phyloP scores from a whole-genome alignment of 2,113 vertebrate species.

The Tetrax tetrax region DNA sequence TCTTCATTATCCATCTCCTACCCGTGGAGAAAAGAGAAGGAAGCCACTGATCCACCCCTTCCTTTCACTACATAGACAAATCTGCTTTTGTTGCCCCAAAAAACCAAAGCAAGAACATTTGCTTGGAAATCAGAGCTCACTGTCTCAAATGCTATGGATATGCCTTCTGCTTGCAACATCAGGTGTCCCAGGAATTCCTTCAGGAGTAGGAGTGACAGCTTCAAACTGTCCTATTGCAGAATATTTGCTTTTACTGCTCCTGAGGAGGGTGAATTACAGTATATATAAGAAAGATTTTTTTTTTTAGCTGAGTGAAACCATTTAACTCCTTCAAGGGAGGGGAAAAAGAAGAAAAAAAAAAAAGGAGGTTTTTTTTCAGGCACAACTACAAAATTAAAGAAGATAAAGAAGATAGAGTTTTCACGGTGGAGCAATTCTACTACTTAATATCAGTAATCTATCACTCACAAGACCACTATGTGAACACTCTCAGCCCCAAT shows the following conservation, averaged over 20 bases:
- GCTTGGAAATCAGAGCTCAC: not conserved
- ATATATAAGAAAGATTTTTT: not conserved
- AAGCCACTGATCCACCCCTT: not conserved
- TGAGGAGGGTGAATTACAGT: not conserved
- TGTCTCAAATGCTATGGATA: not conserved
- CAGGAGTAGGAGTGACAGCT: not conserved
- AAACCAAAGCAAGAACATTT: not conserved
- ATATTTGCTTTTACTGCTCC: not conserved
- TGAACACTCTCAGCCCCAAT: not conserved
- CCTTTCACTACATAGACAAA: not conserved
- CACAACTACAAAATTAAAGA: not conserved
- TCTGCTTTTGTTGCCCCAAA: not conserved
- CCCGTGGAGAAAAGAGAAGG: not conserved
- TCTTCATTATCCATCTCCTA: not conserved
- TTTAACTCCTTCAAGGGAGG: not conserved
- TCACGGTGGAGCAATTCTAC: not conserved
- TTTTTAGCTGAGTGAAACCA: not conserved
- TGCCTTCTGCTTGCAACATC: not conserved
- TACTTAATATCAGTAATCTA: not conserved
- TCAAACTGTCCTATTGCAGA: not conserved
- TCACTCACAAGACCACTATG: not conserved
- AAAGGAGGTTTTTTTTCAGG: rapidly evolving
- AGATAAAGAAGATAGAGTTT: not conserved
- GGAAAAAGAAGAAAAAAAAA: not conserved
- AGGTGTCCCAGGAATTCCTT: not conserved